Base-by-base conservation (phyloP, 2,113 vertebrate genomes). In the Loxodonta africana region DNA sequence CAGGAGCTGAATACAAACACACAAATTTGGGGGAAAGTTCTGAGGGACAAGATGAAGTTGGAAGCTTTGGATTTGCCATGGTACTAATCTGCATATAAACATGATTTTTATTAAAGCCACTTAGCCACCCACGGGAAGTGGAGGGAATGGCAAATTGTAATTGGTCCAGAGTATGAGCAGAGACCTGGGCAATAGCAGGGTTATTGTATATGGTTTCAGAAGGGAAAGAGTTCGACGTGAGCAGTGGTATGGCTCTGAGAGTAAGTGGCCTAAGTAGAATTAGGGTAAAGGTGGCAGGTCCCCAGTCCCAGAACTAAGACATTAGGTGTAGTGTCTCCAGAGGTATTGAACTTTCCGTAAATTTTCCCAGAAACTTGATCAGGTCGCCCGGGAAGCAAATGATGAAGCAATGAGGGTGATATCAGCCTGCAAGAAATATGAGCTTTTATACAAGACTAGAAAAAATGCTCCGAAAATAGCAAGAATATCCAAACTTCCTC, bases 381-480 rank as follows among this genome's bases (percentile, higher is more conserved):
- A 87, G 62, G 33, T 85, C 44, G 86, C 44, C 62, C 87, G 57
- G 84, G n/a, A 89, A 82, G 81, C 51, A 85, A 92, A 76, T 81
- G 46, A 84, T 60, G 30, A 91, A 88, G 20, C 67, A 92, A 85
- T 76, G 62, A 92, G 26, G 11, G n/a, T 44, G 71, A 62, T 53
- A 76, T 44, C 37, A 88, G n/a, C 37, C 20, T 74, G 44, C 60
- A 94, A 80, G 30, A 93, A 60, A 91, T 57, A 51, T 25, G 48
- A 69, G 9, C 8, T 84, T 91, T 46, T n/a, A 60, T 74, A 65
- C 14, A 88, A 67, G 17, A 65, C 23, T 81, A 4, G 9, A 44
- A 94, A 88, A 76, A 76, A 74, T 62, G 6, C 73, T 96, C 65
- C n/a, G 63, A 9, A 88, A 95, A 93, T 41, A 77, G 48, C 78